Base-by-base conservation (phyloP, 2,888 invertebrate species). In the Mythimna impura region DNA sequence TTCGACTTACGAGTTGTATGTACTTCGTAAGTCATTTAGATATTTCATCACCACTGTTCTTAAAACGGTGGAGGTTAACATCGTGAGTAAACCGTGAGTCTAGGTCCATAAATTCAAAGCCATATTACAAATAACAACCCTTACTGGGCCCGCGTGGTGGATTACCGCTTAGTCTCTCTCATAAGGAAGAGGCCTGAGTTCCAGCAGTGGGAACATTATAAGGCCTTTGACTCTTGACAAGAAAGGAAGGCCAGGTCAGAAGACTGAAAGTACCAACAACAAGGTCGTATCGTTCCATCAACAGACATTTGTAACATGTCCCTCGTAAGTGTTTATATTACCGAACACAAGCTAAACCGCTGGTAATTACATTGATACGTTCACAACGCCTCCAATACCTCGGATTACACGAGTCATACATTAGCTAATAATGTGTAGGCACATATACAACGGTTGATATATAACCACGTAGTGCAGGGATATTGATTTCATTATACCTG, bases 361-460 rank as follows among this genome's bases (percentile, higher is more conserved):
- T 7, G 54, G 50, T 73, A 69, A 80, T 78, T 66, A 83, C 80
- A 71, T 61, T 68, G 67, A 71, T 78, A 72, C 68, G 62, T 65
- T 60, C 61, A 34, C 61, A 47, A 73, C 61, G 54, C 43, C 22
- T 40, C 75, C 54, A 25, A 43, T 54, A 70, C 63, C 34, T 58
- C n/a, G 60, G 64, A 64, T 81, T 76, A 69, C 63, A 69, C 34
- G 64, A n/a, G 60, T 25, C 62, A 52, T 58, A 62, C 50, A 63
- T 62, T 52, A 80, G 34, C 12, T 60, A 7, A 43, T 63, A 63
- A 60, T 71, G n/a, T 34, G 57, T 10, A 34, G 17, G 58, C 34
- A 14, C 60, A 60, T 36, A 58, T 6, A 43, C 50, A 52, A 25
- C 58, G 17, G 6, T n/a, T 43, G 25, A 60, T 58, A 60, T 47